Evolutionary conservation across 2,888 invertebrate genomes (phyloP).

Genomic region (Xestia sexstrigata): DNA sequence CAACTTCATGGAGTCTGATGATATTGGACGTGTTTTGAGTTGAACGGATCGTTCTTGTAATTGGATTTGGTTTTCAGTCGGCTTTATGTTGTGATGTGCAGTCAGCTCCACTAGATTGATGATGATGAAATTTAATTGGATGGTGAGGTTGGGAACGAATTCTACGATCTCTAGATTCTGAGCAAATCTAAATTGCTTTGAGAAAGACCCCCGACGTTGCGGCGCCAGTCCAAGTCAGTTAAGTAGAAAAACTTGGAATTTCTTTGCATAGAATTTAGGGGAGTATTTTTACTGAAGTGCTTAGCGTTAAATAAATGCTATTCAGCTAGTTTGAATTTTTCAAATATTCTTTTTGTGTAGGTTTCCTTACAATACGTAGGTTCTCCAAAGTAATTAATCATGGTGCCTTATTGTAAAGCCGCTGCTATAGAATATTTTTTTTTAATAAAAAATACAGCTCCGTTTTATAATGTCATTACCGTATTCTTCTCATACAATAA

Average conservation of each 20-base stretch:
- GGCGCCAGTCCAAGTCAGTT: conserved; percentile 23
- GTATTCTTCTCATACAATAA: conserved; percentile 22
- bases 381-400: conserved; percentile 49
- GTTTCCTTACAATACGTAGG: conserved; percentile 31
- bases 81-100: conserved; percentile 69
- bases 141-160: conserved; percentile 37
- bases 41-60: conserved; percentile 63
- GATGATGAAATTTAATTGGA: conserved; percentile 65
- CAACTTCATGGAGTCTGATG: conserved; percentile 45
- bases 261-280: conserved; percentile 27
- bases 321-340: conserved; percentile 38
- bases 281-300: conserved; percentile 10
- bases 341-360: conserved; percentile 30
- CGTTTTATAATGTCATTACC: conserved; percentile 24
- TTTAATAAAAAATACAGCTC: conserved; percentile 33
- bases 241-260: conserved; percentile 32
- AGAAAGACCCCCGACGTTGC: conserved; percentile 3
- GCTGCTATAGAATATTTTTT: conserved; percentile 38
- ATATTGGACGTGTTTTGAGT: conserved; percentile 68
- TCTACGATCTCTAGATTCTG: conserved; percentile 25
- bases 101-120: conserved; percentile 69
- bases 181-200: conserved; percentile 51
- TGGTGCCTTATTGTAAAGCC: conserved; percentile 21
- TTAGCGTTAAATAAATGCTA: conserved; percentile 32
- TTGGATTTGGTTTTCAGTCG: conserved; percentile 69